Conservation (phyloP, 2,888 invertebrate genomes). For the Diarsia mendica region DNA sequence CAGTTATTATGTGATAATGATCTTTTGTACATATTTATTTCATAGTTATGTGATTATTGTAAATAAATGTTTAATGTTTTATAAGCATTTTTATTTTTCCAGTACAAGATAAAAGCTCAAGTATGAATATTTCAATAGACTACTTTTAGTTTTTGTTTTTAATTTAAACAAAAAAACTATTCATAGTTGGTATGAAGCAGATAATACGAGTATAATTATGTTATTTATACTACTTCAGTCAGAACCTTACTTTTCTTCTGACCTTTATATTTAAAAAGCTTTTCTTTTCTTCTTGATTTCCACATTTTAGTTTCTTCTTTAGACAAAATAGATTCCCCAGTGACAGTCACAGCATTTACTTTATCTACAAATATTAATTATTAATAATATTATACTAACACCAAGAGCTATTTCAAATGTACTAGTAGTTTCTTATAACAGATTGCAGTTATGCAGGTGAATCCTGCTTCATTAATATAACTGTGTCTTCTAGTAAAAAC, state of each 20-base stretch:
- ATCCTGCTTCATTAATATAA: not conserved
- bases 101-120: not conserved
- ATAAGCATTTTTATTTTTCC: slow-evolving; percentile 46
- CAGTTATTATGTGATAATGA: slow-evolving; percentile 76
- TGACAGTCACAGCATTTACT: slow-evolving; percentile 80
- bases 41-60: slow-evolving; percentile 75
- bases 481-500: not conserved
- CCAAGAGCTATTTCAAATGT: not conserved
- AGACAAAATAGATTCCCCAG: slow-evolving; percentile 85
- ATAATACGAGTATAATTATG: no score
- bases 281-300: slow-evolving; percentile 89
- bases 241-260: slow-evolving; percentile 80
- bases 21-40: slow-evolving; percentile 83
- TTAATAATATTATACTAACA: not conserved
- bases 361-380: slow-evolving; percentile 76
- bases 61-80: slow-evolving; percentile 79
- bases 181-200: not conserved
- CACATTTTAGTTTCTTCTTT: slow-evolving; percentile 88
- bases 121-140: not conserved
- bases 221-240: slow-evolving; percentile 49
- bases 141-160: not conserved
- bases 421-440: not conserved
- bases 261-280: slow-evolving; percentile 86
- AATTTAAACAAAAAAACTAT: not conserved
- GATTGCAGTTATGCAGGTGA: not conserved